Evolutionary conservation across 2,113 vertebrate genomes (phyloP).

Genomic region (Ifrita kowaldi): DNA sequence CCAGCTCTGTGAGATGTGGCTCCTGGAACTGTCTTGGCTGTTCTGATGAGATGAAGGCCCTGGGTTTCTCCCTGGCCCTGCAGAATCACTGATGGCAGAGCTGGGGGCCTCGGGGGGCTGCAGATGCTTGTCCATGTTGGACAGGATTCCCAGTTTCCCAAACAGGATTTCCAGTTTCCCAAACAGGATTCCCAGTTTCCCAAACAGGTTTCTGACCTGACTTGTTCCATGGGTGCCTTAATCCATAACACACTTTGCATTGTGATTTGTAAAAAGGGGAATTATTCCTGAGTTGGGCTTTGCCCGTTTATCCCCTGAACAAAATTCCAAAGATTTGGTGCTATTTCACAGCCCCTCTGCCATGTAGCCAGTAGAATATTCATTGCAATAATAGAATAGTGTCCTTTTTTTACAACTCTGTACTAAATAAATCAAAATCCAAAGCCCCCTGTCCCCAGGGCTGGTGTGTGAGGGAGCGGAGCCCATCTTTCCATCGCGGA

Average conservation of each 20-base stretch:
- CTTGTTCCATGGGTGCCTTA: neutral
- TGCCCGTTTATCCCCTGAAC: neutral
- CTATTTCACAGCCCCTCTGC: neutral
- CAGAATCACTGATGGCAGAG: neutral
- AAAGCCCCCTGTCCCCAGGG: neutral
- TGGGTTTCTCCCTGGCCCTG: neutral
- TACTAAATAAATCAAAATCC: neutral
- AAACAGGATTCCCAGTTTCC: neutral
- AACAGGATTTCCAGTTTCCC: no score
- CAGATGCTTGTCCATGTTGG: neutral
- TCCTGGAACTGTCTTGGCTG: neutral
- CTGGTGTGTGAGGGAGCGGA: neutral
- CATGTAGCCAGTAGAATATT: accelerated
- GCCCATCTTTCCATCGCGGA: neutral
- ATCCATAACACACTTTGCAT: neutral
- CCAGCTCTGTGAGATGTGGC: neutral
- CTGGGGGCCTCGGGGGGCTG: neutral
- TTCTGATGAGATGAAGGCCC: neutral
- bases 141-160: neutral
- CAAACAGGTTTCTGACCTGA: neutral
- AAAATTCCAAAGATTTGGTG: neutral
- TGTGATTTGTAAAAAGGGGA: neutral
- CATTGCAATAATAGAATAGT: neutral
- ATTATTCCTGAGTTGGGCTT: neutral
- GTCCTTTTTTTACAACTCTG: neutral